A percentile compares a stretch with the other conserved stretches of the same genome.
phyloP scores from a whole-genome alignment of 2,113 vertebrate genomes.

The Pelobates fuscus region DNA sequence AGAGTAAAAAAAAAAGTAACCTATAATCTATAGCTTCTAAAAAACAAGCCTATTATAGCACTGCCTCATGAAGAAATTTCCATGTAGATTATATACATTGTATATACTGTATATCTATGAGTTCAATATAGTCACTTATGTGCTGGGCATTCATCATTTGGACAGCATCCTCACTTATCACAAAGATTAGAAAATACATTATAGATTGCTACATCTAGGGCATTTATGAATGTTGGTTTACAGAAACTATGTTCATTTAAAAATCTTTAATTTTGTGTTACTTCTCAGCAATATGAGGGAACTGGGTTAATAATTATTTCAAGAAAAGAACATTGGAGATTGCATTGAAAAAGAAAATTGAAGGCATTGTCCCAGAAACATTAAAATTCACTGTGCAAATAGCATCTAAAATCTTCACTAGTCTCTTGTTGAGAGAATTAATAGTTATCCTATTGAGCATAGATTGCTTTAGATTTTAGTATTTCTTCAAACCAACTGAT shows the following conservation, averaged over 20 bases:
- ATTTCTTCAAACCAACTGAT: background rate
- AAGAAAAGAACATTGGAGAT: constrained; percentile 14
- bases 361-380: constrained; percentile 8
- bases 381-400: constrained; percentile 19
- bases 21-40: too few species aligned
- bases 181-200: too few species aligned
- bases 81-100: too few species aligned
- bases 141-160: too few species aligned
- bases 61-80: too few species aligned
- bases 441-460: constrained; percentile 29
- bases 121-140: too few species aligned
- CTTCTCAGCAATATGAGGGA: constrained; percentile 3
- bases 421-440: constrained; percentile 27
- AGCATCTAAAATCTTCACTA: constrained; percentile 4
- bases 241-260: too few species aligned
- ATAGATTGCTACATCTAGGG: too few species aligned
- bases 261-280: constrained; percentile 1
- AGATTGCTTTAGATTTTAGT: constrained; percentile 29
- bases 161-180: too few species aligned
- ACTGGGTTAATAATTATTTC: constrained; percentile 18
- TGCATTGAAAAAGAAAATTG: constrained; percentile 5
- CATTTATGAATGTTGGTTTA: background rate
- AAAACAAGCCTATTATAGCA: too few species aligned
- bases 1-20: too few species aligned
- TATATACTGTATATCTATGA: too few species aligned